Conservation (phyloP, 2,113 vertebrate genomes). For the Lagopus leucura region DNA sequence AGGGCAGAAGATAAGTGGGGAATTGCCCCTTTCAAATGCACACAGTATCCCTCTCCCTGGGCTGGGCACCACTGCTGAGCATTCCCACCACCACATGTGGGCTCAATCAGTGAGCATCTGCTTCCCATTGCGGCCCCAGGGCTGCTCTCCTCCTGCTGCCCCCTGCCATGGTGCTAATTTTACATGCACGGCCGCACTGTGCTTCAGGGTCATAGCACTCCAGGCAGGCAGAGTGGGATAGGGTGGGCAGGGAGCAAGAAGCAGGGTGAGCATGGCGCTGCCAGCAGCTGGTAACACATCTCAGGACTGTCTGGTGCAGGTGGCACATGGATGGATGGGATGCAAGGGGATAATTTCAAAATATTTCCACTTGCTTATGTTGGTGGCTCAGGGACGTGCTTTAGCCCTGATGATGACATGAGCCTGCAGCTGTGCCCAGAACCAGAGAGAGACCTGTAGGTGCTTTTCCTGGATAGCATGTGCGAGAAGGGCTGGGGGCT, state of each 20-base stretch:
- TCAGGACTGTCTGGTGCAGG: background rate
- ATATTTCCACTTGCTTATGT: fast-evolving
- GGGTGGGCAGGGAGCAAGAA: background rate
- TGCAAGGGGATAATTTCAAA: slow-evolving; percentile 32
- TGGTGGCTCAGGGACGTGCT: background rate
- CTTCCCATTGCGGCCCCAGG: slow-evolving; percentile 39
- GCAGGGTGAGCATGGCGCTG: background rate
- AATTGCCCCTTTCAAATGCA: background rate
- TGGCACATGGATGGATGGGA: background rate
- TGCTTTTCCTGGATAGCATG: background rate
- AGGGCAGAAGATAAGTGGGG: slow-evolving; percentile 16
- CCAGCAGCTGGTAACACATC: background rate
- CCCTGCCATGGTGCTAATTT: slow-evolving; percentile 60
- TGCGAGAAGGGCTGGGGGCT: background rate
- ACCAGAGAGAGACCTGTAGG: too few relatives aligned
- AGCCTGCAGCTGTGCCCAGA: background rate
- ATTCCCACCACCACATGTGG: background rate
- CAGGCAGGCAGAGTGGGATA: fast-evolving
- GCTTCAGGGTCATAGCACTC: background rate
- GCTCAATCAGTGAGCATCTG: slow-evolving; percentile 64
- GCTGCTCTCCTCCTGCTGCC: slow-evolving; percentile 19
- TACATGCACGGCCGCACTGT: background rate
- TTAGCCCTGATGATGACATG: background rate
- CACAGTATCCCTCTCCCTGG: background rate
- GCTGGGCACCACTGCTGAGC: background rate